Base-by-base conservation (phyloP, 2,113 vertebrate species). In the Pleuronectes platessa region DNA sequence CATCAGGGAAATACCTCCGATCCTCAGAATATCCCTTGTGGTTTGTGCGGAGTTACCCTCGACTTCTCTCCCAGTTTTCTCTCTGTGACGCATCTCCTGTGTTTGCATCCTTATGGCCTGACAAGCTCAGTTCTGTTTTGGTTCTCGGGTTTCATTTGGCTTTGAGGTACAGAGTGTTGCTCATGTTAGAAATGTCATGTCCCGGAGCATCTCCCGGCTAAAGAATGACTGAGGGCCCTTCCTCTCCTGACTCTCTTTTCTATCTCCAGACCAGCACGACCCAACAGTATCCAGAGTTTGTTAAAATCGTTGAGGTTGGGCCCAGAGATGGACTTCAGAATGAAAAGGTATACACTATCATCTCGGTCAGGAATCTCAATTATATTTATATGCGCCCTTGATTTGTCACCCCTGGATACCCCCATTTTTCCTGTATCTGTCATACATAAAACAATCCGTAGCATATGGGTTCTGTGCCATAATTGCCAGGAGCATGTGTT, bases 231-330 rank as follows among this genome's bases (percentile, higher is more conserved):
- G 37, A 78, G 40, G 12, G 12, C 6, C 49, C 17, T 76, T 67
- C 23, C 6, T 61, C 17, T 58, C 21, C 62, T 54, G 45, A 61
- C 21, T 61, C 15, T 59, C 3, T 21, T 26, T 13, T 66, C 42
- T 54, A 9, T 74, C 60, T 59, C 11, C 74, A 99, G 97, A 94
- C 62, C 12, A 70, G 76, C 69, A 79, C 81, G 49, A 71, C 88
- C 76, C 84, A 91, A 27, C 94, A 92, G 81, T 93, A 96, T 68
- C 97, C 97, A 83, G 90, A 95, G 26, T 95, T 95, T 92, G 92
- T 99, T 64, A 99, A 97, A 94, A 95, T 98, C 80, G 96, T 99
- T 65, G 97, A 98, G 95, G 97, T 98, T 85, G 98, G 97, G 58
- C 98, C 97, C 17, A 95, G 97, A 85, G 97, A 99, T 89, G 97